Percentiles rank a stretch among this genome's conserved stretches.
Conservation (phyloP, 2,888 invertebrate species). For the Troides aeacus region DNA sequence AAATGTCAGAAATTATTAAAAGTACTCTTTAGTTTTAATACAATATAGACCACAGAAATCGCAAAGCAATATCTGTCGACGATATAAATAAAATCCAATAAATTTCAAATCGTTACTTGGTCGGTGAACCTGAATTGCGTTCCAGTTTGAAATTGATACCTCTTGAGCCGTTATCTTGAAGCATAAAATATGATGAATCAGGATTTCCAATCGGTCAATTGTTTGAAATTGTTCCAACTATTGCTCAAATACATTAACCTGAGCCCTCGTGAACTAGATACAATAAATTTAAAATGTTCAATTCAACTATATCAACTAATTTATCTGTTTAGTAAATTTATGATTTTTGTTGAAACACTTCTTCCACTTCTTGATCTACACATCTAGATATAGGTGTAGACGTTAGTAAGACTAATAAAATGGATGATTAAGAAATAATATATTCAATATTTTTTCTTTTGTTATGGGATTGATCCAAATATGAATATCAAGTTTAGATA, state of each 20-base stretch:
- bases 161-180: conserved; percentile 48
- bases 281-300: background rate
- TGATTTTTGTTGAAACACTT: no score
- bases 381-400: no score
- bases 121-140: conserved; percentile 47
- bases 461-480: no score
- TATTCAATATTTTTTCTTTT: no score
- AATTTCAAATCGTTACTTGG: conserved; percentile 44
- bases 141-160: conserved; percentile 31
- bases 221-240: conserved; percentile 27
- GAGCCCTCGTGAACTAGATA: conserved; percentile 5
- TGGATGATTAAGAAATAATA: no score
- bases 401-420: no score
- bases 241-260: conserved; percentile 15
- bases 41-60: background rate
- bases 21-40: background rate
- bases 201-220: conserved; percentile 18
- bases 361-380: no score
- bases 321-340: no score
- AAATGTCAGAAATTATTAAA: background rate
- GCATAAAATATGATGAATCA: conserved; percentile 33
- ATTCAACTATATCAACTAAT: no score
- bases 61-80: background rate
- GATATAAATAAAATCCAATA: conserved; percentile 4
- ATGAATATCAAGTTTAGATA: no score